phyloP scores from a whole-genome alignment of 2,888 invertebrate genomes.

The Ceraclea dissimilis region DNA sequence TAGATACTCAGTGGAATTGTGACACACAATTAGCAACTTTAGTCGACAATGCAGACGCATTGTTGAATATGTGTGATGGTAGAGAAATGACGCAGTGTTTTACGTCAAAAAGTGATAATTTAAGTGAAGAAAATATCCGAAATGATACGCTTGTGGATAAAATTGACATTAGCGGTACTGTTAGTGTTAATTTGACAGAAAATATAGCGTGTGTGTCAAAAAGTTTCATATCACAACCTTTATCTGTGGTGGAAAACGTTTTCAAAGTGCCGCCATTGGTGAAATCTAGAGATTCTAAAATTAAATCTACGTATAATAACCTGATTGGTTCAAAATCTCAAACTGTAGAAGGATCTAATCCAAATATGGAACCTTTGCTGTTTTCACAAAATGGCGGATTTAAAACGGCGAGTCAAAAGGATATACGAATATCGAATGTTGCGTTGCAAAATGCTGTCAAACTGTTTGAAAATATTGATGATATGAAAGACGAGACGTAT shows the following conservation, averaged over 20 bases:
- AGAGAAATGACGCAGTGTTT: slow-evolving; percentile 6
- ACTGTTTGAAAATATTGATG: slow-evolving; percentile 22
- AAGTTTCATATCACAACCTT: no score
- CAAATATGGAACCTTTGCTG: neutral
- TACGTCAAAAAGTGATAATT: neutral
- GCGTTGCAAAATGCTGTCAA: slow-evolving; percentile 6
- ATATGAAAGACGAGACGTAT: neutral
- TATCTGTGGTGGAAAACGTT: no score
- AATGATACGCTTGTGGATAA: neutral
- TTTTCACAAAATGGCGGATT: slow-evolving; percentile 26
- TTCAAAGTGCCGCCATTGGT: neutral
- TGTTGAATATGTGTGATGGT: slow-evolving; percentile 15
- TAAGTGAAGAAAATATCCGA: neutral
- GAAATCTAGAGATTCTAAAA: neutral
- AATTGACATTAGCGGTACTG: neutral
- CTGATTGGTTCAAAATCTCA: neutral
- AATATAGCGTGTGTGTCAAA: no score
- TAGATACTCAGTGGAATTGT: slow-evolving; percentile 37
- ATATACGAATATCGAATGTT: slow-evolving; percentile 20
- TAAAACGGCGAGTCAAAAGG: slow-evolving; percentile 32
- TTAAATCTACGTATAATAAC: neutral
- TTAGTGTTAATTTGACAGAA: neutral
- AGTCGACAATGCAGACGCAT: slow-evolving; percentile 36
- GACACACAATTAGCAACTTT: slow-evolving; percentile 39
- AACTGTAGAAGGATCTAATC: neutral